Evolutionary conservation across 53 echinoderm and acorn worm species (phyloP).

Genomic region (Mesocentrotus franciscanus): DNA sequence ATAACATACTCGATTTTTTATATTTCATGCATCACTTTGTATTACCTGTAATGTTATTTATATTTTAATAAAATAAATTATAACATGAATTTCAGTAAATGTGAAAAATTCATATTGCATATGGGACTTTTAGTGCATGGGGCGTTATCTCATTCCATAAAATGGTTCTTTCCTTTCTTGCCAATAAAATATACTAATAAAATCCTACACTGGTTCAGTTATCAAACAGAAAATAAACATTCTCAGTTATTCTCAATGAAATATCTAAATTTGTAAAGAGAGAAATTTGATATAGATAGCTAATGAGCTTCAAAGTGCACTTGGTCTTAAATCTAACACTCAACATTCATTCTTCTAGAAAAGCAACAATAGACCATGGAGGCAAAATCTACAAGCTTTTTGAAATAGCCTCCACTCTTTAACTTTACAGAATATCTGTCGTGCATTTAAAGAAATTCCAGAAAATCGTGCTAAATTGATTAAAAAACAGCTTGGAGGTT

Average conservation of each 20-base stretch:
- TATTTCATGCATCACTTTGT: too few species aligned
- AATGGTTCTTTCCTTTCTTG: too few species aligned
- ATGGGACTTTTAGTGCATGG: too few species aligned
- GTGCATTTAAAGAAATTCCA: background rate
- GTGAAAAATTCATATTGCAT: too few species aligned
- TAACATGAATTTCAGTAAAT: too few species aligned
- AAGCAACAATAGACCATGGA: background rate
- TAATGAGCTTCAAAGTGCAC: constrained; percentile 1
- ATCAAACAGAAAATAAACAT: background rate
- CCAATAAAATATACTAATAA: too few species aligned
- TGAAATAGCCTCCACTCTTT: background rate
- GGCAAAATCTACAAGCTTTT: background rate
- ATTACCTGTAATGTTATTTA: too few species aligned
- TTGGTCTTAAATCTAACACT: background rate
- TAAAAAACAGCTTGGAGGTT: constrained; percentile 25
- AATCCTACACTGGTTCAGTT: background rate
- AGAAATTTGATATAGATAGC: background rate
- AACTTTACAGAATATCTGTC: background rate
- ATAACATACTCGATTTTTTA: too few species aligned
- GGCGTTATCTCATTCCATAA: too few species aligned
- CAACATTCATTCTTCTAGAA: background rate
- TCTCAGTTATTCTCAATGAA: background rate
- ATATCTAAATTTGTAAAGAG: background rate
- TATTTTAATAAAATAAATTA: too few species aligned
- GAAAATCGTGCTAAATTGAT: constrained; percentile 51